Base-by-base conservation (phyloP, 2,888 invertebrate species). In the Apoderus coryli region DNA sequence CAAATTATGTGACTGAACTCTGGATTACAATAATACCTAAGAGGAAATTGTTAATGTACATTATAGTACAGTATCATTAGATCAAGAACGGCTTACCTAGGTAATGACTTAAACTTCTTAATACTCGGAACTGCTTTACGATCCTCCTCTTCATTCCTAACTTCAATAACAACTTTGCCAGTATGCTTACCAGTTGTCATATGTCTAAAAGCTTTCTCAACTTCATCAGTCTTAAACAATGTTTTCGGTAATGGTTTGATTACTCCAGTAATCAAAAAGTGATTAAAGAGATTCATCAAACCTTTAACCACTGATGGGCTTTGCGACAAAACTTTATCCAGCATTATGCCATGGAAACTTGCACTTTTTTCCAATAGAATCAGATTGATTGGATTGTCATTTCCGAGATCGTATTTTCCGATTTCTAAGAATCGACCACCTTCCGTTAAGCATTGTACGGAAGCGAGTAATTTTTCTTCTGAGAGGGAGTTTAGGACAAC, bases 401-500 rank as follows among this genome's bases (percentile, higher is more conserved):
- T 64, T 0, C 72, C 67, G 46, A 86, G 59, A 56, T 89, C 86
- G 47, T 74, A 79, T 57, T 86, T 88, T 25, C 88, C 86, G 36
- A 89, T 86, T 60, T 88, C 86, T 27, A 86, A 54, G 56, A 88
- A 88, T 33, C 74, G 63, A 6, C 86, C 76, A 1, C 64, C 60
- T 2, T 43, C 42, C 1, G 64, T 69, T 6, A 76, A 52, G 41
- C 76, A 76, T 3, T 72, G 59, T 0, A 73, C 53, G 0, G 75
- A 74, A 0, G 75, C 80, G 47, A 71, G 67, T 1, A 93, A 64
- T 56, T 93, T 93, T 25, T 95, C 92, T 48, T 88, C 92, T 1
- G 92, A 74, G 24, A 96, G 59, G 0, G 90, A 92, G 56, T 96
- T 96, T 4, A 89, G 60, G 9, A 95, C 81, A 30, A 92, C 60